phyloP scores from a whole-genome alignment of 2,888 invertebrate species.

The Trichogramma dendrolimi region DNA sequence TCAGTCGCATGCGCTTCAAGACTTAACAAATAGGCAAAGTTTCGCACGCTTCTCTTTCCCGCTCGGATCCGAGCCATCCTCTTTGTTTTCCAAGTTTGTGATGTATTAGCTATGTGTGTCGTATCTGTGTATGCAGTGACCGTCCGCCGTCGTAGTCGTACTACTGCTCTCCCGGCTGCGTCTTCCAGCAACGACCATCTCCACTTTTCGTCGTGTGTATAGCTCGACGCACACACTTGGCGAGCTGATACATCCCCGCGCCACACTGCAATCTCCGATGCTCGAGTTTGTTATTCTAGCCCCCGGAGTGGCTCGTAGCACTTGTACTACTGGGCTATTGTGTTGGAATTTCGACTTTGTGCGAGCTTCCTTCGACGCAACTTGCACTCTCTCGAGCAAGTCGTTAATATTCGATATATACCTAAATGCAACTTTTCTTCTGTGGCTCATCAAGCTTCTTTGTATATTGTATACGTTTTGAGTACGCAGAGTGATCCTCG shows the following conservation, averaged over 20 bases:
- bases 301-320: neutral
- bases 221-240: slow-evolving; percentile 22
- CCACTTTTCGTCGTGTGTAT: slow-evolving; percentile 5
- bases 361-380: no score
- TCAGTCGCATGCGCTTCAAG: slow-evolving; percentile 31
- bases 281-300: slow-evolving; percentile 5
- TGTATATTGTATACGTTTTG: no score
- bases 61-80: slow-evolving; percentile 43
- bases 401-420: no score
- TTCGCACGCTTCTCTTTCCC: slow-evolving; percentile 39
- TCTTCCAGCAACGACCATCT: neutral
- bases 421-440: no score
- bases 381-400: no score
- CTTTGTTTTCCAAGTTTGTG: slow-evolving; percentile 51
- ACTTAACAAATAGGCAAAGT: slow-evolving; percentile 54
- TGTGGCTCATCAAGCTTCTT: no score
- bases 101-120: slow-evolving; percentile 47
- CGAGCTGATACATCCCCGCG: slow-evolving; percentile 21
- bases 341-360: no score
- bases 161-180: neutral
- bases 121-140: no score
- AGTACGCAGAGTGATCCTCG: no score
- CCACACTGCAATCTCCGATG: slow-evolving; percentile 22
- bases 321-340: no score
- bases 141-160: no score